Base-by-base conservation (phyloP, 2,113 vertebrate species). In the Lanius collurio region DNA sequence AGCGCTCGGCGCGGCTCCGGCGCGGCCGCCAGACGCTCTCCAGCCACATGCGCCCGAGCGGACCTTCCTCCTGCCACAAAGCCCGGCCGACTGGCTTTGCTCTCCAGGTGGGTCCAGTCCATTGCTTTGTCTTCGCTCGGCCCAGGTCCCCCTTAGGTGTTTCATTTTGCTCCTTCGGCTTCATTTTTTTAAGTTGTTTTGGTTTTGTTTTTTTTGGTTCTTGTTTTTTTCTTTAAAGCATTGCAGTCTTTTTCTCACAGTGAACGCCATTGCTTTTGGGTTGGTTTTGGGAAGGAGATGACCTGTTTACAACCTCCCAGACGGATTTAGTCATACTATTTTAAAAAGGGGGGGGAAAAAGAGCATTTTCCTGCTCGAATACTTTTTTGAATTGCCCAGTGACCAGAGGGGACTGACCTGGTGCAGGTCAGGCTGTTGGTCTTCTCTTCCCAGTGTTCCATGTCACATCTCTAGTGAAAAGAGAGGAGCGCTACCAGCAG, bases 71-170 rank as follows among this genome's bases (percentile, higher is more conserved):
- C 94, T 9, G 65, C 94, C 27, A 62, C 97, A 79, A 65, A 62
- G 69, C 70, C 93, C 71, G 10, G 89, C 90, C 44, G 93, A 88
- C 95, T 93, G 57, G 74, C 86, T 75, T 44, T 82, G 96, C 98
- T 97, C 97, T 97, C 97, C 98, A 98, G 98, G 98, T 98, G 98
- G 98, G 97, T 98, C 94, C 74, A 90, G 96, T 88, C 68, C 79
- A 11, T 97, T 96, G 97, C 91, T 97, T 97, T 97, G 97, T 97
- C 91, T 97, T 90, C 50, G 16, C 95, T 76, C 41, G 93, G 96
- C 96, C 97, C 95, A 96, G 63, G 20, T 88, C 69, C 94, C 85
- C 90, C 50, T 14, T 33, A 49, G 93, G 52, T 62, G 30, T 93
- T 81, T 84, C 56, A 84, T 94, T 95, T 83, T 52, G 37, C 22